Evolutionary conservation across 2,888 invertebrate genomes (phyloP).

Genomic region (Sericinus montela): DNA sequence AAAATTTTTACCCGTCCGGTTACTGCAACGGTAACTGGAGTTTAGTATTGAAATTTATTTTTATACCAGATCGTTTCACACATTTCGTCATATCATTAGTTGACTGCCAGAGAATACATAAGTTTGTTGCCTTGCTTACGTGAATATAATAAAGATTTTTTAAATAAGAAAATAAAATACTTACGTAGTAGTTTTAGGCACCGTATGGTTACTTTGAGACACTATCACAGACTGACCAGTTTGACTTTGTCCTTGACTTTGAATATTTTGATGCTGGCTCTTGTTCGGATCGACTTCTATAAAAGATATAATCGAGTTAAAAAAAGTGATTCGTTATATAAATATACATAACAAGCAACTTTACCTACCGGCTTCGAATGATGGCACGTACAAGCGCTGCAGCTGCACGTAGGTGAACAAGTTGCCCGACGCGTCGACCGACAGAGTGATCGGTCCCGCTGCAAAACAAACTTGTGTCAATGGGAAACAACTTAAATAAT

Average conservation of each 20-base stretch:
- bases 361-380: slow-evolving; percentile 48
- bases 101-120: too few species aligned
- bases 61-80: too few species aligned
- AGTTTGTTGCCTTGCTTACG: too few species aligned
- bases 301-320: background rate
- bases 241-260: too few species aligned
- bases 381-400: slow-evolving; percentile 64
- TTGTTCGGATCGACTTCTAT: slow-evolving; percentile 26
- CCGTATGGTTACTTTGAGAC: slow-evolving; percentile 58
- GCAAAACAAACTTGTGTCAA: slow-evolving; percentile 1
- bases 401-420: slow-evolving; percentile 67
- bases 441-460: slow-evolving; percentile 63
- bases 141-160: background rate
- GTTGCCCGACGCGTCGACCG: slow-evolving; percentile 68
- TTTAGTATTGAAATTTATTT: too few species aligned
- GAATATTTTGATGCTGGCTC: slow-evolving; percentile 30
- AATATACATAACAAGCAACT: background rate
- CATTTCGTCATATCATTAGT: too few species aligned
- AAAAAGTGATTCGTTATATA: background rate
- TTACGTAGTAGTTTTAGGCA: slow-evolving; percentile 54
- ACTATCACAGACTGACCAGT: slow-evolving; percentile 70
- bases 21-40: too few species aligned
- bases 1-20: too few species aligned
- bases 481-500: too few species aligned
- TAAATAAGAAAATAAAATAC: slow-evolving; percentile 26